A percentile compares a stretch with the other conserved stretches of the same genome.
These are phyloP conservation scores for Pachydiplax longipennis DNA, from an alignment of 2,888 invertebrate genomes.

Conservation along the genomic window DNA sequence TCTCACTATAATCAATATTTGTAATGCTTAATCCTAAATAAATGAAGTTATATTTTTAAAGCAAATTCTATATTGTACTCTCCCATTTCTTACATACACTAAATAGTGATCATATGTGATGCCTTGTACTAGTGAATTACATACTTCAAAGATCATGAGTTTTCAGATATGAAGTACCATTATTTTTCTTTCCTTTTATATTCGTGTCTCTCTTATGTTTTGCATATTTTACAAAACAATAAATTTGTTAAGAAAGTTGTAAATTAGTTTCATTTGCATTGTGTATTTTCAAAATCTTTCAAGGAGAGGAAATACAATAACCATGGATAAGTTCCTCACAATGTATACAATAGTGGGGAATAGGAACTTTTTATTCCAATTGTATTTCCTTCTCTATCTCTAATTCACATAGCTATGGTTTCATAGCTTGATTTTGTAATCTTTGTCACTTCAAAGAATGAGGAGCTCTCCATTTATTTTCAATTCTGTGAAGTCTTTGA, in stretches of 20 bases:
- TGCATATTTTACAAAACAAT: neutral
- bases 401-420: no score
- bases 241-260: neutral
- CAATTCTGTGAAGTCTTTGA: no score
- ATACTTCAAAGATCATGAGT: neutral
- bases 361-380: no score
- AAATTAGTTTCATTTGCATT: no score
- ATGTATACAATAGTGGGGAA: no score
- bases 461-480: no score
- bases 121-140: neutral
- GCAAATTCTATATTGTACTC: neutral
- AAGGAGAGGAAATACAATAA: no score
- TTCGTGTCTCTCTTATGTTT: neutral
- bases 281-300: no score
- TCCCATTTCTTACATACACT: neutral
- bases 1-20: neutral
- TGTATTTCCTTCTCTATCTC: no score
- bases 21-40: neutral
- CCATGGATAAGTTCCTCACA: no score
- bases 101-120: neutral
- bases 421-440: no score
- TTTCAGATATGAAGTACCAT: neutral
- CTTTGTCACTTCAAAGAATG: no score
- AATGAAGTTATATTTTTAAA: constrained; percentile 24
- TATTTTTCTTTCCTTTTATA: neutral